Evolutionary conservation across 2,113 vertebrate species (phyloP).

Genomic region (Uria aalge): DNA sequence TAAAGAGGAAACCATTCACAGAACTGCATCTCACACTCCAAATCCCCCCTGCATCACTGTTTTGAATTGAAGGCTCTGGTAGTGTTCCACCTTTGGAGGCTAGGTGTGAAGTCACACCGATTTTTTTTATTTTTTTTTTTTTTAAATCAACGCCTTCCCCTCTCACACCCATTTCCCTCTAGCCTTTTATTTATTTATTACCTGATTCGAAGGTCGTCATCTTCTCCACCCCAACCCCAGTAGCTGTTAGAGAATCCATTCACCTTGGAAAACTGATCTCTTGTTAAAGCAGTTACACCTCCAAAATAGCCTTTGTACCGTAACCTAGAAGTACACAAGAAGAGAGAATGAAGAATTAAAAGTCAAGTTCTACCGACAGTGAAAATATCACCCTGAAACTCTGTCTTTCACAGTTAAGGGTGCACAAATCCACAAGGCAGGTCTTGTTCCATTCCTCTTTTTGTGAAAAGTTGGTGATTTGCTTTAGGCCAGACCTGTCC

Average conservation of each 20-base stretch:
- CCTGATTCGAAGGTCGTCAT: slow-evolving; percentile 96
- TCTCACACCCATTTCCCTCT: neutral
- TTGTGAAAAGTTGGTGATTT: neutral
- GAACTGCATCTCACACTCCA: neutral
- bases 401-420: neutral
- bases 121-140: neutral
- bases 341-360: neutral
- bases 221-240: slow-evolving; percentile 99
- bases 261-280: slow-evolving; percentile 87
- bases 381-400: neutral
- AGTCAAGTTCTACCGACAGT: neutral
- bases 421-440: neutral
- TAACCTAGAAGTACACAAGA: slow-evolving; percentile 72
- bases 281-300: slow-evolving; percentile 92
- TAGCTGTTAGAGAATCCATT: slow-evolving; percentile 98
- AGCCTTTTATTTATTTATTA: slow-evolving; percentile 57
- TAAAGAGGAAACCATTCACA: neutral
- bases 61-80: neutral
- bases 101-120: neutral
- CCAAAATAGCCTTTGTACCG: slow-evolving; percentile 94
- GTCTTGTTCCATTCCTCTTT: neutral
- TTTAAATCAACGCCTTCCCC: neutral
- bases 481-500: neutral
- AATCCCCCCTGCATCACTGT: neutral
- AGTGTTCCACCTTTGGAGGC: neutral